Evolutionary conservation across 2,888 invertebrate species (phyloP).

Genomic region (Epinotia ramella): DNA sequence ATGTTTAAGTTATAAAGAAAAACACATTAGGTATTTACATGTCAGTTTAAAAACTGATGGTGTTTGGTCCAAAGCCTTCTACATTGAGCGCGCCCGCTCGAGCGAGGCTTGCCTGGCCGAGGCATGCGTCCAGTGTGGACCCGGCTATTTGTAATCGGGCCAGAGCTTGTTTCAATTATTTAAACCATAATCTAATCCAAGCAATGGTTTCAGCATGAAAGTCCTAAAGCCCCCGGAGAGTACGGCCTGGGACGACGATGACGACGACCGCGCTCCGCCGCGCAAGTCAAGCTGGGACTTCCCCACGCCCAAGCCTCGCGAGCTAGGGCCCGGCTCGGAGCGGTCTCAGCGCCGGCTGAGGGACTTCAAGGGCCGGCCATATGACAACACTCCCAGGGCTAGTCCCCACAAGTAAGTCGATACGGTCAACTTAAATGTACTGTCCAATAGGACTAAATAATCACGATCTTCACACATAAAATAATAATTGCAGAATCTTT

Average conservation of each 20-base stretch:
- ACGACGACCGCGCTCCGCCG: constrained; percentile 88
- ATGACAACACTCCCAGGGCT: constrained; percentile 91
- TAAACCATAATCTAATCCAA: background rate
- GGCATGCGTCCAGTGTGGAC: no score
- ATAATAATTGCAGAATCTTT: no score
- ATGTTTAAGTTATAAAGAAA: background rate
- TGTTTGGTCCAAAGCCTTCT: no score
- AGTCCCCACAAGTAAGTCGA: constrained; percentile 91
- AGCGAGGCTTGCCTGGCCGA: no score
- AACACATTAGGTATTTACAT: background rate
- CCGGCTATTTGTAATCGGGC: background rate
- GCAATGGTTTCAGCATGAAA: constrained; percentile 69
- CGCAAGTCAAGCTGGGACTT: constrained; percentile 96
- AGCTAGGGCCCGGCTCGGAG: constrained; percentile 61
- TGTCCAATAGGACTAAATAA: no score
- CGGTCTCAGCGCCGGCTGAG: constrained; percentile 72
- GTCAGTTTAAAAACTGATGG: no score
- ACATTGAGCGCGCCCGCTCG: no score
- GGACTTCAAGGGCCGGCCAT: constrained; percentile 75
- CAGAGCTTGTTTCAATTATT: background rate
- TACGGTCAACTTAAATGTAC: no score
- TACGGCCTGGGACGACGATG: constrained; percentile 91
- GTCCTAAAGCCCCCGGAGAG: constrained; percentile 85
- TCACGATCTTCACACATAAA: no score
- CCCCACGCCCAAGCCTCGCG: constrained; percentile 91